Evolutionary conservation across 2,113 vertebrate species (phyloP).

Genomic region (Mormyrus iriodes): DNA sequence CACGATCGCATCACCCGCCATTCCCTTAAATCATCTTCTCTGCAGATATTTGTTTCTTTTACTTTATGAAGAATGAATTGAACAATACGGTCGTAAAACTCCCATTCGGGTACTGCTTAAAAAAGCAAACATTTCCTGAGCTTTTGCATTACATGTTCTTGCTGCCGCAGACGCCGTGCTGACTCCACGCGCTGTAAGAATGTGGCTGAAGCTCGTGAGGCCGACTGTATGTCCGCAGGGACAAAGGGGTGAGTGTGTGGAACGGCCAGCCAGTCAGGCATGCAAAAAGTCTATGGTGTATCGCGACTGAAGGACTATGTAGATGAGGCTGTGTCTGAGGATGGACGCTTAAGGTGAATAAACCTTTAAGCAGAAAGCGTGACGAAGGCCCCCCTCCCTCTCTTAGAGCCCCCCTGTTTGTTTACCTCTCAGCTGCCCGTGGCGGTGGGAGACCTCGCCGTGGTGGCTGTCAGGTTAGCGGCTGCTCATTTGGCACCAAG

Average conservation of each 20-base stretch:
- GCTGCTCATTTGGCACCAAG: background rate
- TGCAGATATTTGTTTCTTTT: slow-evolving; percentile 2
- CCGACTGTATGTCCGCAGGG: background rate
- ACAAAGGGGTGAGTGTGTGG: background rate
- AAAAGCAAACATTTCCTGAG: background rate
- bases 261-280: background rate
- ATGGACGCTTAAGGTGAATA: background rate
- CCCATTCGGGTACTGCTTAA: background rate
- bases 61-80: background rate
- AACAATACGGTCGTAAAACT: background rate
- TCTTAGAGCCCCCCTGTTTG: background rate
- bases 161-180: background rate
- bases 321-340: background rate
- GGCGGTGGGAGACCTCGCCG: background rate
- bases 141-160: background rate
- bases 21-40: slow-evolving; percentile 23
- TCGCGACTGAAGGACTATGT: background rate
- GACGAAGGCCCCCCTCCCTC: background rate
- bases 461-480: background rate
- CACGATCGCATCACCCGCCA: background rate
- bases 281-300: background rate
- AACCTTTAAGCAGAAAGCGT: background rate
- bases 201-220: background rate
- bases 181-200: background rate
- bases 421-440: background rate